A percentile compares a stretch with the other conserved stretches of the same genome.
These are phyloP conservation scores for Enteromius anoplus DNA, from an alignment of 2,797 vertebrate species.

Conservation along the genomic window DNA sequence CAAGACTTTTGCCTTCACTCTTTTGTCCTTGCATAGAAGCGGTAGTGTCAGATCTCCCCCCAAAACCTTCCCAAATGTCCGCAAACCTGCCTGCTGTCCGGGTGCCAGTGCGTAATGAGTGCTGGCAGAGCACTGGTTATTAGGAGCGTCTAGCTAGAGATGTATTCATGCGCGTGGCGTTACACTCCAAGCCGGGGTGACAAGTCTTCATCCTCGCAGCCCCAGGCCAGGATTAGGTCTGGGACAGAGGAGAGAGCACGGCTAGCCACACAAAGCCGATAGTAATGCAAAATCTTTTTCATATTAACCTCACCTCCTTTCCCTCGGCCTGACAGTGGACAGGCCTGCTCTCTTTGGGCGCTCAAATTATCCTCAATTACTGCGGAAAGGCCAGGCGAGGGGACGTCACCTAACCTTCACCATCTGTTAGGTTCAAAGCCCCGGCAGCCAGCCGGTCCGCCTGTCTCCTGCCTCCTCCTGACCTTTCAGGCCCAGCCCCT, in stretches of 20 bases:
- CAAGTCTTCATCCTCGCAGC: conserved; percentile 85
- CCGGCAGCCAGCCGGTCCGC: conserved; percentile 78
- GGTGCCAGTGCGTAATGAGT: conserved; percentile 80
- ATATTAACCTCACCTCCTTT: conserved; percentile 92
- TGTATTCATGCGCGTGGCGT: conserved; percentile 80
- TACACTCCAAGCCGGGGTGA: conserved; percentile 79
- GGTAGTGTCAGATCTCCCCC: conserved; percentile 73
- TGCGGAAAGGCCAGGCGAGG: conserved; percentile 92
- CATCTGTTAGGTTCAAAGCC: conserved; percentile 96
- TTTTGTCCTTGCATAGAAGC: conserved; percentile 61
- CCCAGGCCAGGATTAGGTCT: conserved; percentile 95
- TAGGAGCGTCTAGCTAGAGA: conserved; percentile 73
- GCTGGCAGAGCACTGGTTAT: conserved; percentile 84
- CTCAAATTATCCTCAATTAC: conserved; percentile 99
- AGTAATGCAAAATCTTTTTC: conserved; percentile 94
- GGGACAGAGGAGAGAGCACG: conserved; percentile 68
- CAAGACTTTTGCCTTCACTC: conserved; percentile 48
- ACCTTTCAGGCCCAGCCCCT: conserved; percentile 80
- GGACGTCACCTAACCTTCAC: conserved; percentile 98
- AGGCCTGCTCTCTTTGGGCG: conserved; percentile 88
- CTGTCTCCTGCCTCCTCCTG: conserved; percentile 85
- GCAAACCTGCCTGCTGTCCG: conserved; percentile 71
- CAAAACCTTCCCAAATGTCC: conserved; percentile 72
- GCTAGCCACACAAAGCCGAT: conserved; percentile 79
- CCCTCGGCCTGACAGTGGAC: conserved; percentile 89